phyloP scores from a whole-genome alignment of 2,797 vertebrate genomes.

The Clamator glandarius region DNA sequence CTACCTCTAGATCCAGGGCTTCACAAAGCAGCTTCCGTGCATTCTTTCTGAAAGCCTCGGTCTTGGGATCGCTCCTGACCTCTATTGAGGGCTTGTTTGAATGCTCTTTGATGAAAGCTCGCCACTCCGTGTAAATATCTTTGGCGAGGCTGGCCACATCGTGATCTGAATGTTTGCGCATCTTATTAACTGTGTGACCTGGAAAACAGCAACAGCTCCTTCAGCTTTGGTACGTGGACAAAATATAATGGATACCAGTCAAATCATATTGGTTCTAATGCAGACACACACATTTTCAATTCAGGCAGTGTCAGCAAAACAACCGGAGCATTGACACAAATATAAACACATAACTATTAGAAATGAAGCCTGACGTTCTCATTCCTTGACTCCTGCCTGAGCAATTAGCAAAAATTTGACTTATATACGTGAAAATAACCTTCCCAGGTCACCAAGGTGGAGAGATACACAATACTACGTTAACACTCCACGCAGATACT shows the following conservation, averaged over 20 bases:
- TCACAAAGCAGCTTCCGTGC: conserved; percentile 88
- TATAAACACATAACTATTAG: not conserved
- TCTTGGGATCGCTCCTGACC: conserved; percentile 90
- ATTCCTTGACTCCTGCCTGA: not conserved
- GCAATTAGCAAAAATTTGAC: not conserved
- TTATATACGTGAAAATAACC: not conserved
- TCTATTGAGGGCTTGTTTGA: conserved; percentile 89
- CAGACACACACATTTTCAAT: not conserved
- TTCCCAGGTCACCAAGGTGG: not conserved
- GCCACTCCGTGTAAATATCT: conserved; percentile 88
- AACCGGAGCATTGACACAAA: not conserved
- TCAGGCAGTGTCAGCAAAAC: not conserved
- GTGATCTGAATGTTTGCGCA: conserved; percentile 83
- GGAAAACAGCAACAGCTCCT: not conserved
- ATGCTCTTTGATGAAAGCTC: conserved; percentile 87
- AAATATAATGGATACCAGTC: accelerated
- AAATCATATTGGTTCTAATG: accelerated
- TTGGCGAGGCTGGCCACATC: conserved; percentile 86
- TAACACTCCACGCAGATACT: not conserved
- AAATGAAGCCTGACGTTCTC: not conserved
- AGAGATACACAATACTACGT: accelerated
- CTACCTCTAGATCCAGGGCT: conserved; percentile 88
- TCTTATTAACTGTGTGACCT: conserved; percentile 90
- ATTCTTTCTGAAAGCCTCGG: conserved; percentile 86
- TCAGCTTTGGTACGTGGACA: not conserved